These are phyloP conservation scores for Alexandromys fortis DNA, from an alignment of 2,113 vertebrate genomes.

Conservation along the genomic window DNA sequence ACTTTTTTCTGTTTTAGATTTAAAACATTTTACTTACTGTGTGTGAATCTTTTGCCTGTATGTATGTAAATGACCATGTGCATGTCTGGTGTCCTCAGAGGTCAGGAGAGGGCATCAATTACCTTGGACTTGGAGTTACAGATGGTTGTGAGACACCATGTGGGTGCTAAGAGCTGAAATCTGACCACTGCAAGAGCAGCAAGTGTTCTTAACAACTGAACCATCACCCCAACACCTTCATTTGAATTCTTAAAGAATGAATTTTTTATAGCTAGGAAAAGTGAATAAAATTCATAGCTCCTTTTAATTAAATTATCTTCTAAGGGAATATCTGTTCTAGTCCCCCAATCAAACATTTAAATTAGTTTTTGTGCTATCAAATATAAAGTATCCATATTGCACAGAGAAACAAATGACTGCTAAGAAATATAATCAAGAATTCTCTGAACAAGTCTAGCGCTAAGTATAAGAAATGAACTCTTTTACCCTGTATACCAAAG, in stretches of 20 bases:
- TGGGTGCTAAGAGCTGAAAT: not conserved
- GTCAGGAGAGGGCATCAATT: not conserved
- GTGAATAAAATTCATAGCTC: not conserved
- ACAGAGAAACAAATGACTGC: not conserved
- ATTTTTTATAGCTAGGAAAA: conserved; percentile 26
- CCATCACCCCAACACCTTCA: not conserved
- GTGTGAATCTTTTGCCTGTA: not conserved
- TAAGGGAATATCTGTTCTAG: not conserved
- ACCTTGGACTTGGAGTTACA: not conserved
- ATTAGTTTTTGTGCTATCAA: conserved; percentile 19
- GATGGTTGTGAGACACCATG: not conserved
- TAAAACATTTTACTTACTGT: not conserved
- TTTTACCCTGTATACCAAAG: not conserved
- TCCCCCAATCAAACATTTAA: not conserved
- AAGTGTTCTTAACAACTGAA: not conserved
- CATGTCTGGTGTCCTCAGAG: not conserved
- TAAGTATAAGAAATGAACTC: conserved; percentile 49
- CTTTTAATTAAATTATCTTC: conserved; percentile 49
- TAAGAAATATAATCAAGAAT: conserved; percentile 46
- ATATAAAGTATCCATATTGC: conserved; percentile 39
- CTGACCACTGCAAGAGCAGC: not conserved
- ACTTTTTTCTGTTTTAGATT: not conserved
- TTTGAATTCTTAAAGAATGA: not conserved
- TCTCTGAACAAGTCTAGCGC: not conserved
- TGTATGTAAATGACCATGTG: not conserved